A percentile compares a stretch with the other conserved stretches of the same genome.
phyloP scores from a whole-genome alignment of 2,113 vertebrate genomes.

The Octodon degus region DNA sequence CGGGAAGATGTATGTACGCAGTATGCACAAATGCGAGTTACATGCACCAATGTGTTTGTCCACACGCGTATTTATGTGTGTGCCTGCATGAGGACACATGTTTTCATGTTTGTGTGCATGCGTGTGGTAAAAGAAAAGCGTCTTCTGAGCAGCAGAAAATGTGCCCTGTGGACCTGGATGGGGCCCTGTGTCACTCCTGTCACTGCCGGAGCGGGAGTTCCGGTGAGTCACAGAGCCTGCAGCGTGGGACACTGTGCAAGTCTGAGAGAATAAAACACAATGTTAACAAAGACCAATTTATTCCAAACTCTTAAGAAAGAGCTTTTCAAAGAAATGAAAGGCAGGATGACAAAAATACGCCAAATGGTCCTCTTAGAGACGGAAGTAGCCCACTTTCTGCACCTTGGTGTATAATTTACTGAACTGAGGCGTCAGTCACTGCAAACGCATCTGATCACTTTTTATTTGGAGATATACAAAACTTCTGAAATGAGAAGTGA shows the following conservation, averaged over 20 bases:
- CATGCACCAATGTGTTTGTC: background rate
- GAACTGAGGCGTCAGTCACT: background rate
- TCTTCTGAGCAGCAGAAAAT: background rate
- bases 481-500: background rate
- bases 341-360: background rate
- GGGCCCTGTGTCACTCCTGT: background rate
- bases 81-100: too few relatives aligned
- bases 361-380: background rate
- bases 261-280: constrained; percentile 8
- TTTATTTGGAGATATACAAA: background rate
- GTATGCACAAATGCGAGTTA: too few relatives aligned
- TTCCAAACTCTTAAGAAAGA: constrained; percentile 31
- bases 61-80: background rate
- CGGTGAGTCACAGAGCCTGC: constrained; percentile 36
- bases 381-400: background rate
- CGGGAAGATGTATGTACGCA: background rate
- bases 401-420: background rate
- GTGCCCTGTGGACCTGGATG: background rate
- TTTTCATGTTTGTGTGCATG: background rate
- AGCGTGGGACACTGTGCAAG: background rate
- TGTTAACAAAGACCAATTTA: constrained; percentile 48
- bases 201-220: background rate
- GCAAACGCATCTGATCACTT: background rate
- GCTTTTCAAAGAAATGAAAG: background rate
- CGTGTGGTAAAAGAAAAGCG: background rate